Conservation (phyloP, 2,888 invertebrate species). For the Scotopteryx bipunctaria region DNA sequence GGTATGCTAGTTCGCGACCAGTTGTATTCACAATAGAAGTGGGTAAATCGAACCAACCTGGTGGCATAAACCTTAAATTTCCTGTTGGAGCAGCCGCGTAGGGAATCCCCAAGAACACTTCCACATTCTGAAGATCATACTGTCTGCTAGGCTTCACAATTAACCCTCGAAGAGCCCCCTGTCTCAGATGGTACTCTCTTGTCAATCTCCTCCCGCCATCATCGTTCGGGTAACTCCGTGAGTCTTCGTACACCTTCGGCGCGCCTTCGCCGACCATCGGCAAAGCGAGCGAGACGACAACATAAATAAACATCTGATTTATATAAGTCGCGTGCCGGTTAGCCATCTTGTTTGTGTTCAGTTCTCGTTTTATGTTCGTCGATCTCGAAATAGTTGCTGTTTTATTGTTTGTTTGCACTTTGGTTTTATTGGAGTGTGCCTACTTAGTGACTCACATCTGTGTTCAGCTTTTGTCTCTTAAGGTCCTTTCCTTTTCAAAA, state of each 20-base stretch:
- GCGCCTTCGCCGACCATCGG: constrained; percentile 71
- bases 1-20: no score
- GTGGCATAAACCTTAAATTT: constrained; percentile 92
- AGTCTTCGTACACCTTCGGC: constrained; percentile 63
- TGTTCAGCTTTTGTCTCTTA: constrained; percentile 35
- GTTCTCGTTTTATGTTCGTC: constrained; percentile 61
- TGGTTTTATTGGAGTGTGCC: constrained; percentile 57
- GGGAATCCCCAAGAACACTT: constrained; percentile 91
- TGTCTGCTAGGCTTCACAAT: constrained; percentile 85
- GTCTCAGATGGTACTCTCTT: constrained; percentile 85
- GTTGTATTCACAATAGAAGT: no score
- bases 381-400: constrained; percentile 66
- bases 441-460: constrained; percentile 55
- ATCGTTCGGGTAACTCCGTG: constrained; percentile 59
- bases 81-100: constrained; percentile 92
- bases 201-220: constrained; percentile 75
- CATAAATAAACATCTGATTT: constrained; percentile 80
- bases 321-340: constrained; percentile 74
- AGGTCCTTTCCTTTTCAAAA: constrained; percentile 11
- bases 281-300: constrained; percentile 72
- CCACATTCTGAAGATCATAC: constrained; percentile 85
- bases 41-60: constrained; percentile 78
- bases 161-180: constrained; percentile 87
- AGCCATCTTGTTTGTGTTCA: constrained; percentile 76
- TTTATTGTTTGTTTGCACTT: constrained; percentile 71